phyloP scores from a whole-genome alignment of 2,797 vertebrate species.

The Synanceia verrucosa region DNA sequence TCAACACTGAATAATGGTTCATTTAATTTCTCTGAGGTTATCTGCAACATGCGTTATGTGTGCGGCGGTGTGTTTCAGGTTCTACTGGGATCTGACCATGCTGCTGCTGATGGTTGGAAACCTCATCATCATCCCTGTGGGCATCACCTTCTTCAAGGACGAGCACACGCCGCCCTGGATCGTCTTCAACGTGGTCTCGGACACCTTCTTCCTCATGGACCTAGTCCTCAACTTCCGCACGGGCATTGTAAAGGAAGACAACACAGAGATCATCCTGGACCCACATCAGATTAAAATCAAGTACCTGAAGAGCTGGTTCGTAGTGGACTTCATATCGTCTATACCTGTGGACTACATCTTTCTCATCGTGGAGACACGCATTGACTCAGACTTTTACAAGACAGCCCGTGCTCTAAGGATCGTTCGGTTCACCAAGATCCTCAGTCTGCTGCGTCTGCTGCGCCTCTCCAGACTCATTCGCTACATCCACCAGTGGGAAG shows the following conservation, averaged over 20 bases:
- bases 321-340: conserved; percentile 98
- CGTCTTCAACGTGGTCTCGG: conserved; percentile 98
- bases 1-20: background rate
- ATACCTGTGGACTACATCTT: conserved; percentile 99
- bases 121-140: conserved; percentile 98
- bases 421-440: conserved; percentile 98
- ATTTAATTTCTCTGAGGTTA: background rate
- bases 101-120: conserved; percentile 99
- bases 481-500: conserved; percentile 99
- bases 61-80: conserved; percentile 80
- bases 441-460: conserved; percentile 94
- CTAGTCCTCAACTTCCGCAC: conserved; percentile 99
- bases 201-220: conserved; percentile 99
- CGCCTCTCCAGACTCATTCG: conserved; percentile 96
- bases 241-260: conserved; percentile 98
- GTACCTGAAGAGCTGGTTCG: conserved; percentile 97
- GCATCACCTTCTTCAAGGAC: conserved; percentile 99
- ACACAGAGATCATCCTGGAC: conserved; percentile 98
- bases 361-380: conserved; percentile 97
- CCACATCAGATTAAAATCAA: conserved; percentile 97
- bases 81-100: conserved; percentile 99
- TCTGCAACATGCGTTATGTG: background rate
- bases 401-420: conserved; percentile 96
- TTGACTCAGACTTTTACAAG: conserved; percentile 98
- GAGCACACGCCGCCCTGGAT: conserved; percentile 99